Percentiles rank a stretch among this genome's conserved stretches.
phyloP scores from a whole-genome alignment of 2,888 invertebrate genomes.

The Chymomyza amoena region DNA sequence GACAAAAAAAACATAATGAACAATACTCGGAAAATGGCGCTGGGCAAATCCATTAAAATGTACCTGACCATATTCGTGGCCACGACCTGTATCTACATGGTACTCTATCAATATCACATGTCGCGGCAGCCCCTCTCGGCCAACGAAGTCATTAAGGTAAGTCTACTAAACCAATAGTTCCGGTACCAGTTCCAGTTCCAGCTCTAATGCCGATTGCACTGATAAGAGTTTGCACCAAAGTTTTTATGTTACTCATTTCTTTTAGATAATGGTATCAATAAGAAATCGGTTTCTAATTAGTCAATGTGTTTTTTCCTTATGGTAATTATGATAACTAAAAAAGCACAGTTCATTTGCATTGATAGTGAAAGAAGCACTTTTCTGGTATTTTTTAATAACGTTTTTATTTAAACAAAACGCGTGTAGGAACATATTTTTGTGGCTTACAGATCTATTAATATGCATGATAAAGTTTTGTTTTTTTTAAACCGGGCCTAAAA shows the following conservation, averaged over 20 bases:
- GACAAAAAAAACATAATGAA: constrained; percentile 7
- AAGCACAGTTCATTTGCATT: background rate
- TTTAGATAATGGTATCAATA: background rate
- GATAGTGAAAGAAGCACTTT: background rate
- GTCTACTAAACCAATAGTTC: constrained; percentile 13
- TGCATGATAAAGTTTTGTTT: background rate
- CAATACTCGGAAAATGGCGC: constrained; percentile 66
- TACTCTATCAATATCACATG: constrained; percentile 83
- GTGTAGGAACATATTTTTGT: background rate
- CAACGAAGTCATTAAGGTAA: constrained; percentile 75
- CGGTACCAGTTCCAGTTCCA: too few relatives aligned
- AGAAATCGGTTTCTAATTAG: background rate
- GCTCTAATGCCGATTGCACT: background rate
- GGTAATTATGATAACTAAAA: background rate
- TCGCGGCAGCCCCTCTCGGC: constrained; percentile 79
- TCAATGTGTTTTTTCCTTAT: background rate
- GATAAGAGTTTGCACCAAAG: background rate
- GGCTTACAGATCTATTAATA: background rate
- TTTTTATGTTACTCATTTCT: background rate
- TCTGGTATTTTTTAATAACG: background rate
- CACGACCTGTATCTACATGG: constrained; percentile 82
- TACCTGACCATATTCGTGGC: constrained; percentile 83
- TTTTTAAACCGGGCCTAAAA: background rate
- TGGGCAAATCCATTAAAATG: constrained; percentile 83
- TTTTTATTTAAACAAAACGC: background rate